These are phyloP conservation scores for Aphrophora alni DNA, from an alignment of 2,888 invertebrate species.

Conservation along the genomic window DNA sequence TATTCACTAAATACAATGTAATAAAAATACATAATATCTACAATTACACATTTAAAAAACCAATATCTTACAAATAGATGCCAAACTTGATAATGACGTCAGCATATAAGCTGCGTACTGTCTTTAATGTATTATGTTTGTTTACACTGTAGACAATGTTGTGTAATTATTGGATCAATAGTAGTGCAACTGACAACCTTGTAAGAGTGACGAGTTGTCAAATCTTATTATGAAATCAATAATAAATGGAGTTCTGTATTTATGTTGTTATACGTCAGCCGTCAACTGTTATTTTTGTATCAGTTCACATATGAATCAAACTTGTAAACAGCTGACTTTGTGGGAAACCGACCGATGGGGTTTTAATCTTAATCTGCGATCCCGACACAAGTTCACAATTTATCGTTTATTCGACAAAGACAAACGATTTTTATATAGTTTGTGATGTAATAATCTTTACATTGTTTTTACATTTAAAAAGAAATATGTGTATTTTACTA, in stretches of 20 bases:
- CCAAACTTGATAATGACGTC: too few relatives aligned
- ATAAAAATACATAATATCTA: too few relatives aligned
- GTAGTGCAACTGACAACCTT: too few relatives aligned
- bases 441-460: neutral
- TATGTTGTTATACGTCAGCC: neutral
- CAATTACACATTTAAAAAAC: too few relatives aligned
- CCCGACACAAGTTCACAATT: neutral
- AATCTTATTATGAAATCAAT: neutral
- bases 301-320: neutral
- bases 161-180: too few relatives aligned
- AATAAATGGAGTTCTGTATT: neutral
- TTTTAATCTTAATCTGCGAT: neutral
- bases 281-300: neutral
- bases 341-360: neutral
- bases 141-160: too few relatives aligned
- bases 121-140: too few relatives aligned
- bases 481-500: too few relatives aligned
- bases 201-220: neutral
- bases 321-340: neutral
- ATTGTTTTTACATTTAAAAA: too few relatives aligned
- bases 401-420: neutral
- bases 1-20: too few relatives aligned
- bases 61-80: too few relatives aligned
- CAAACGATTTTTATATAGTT: neutral
- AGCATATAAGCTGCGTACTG: too few relatives aligned